A percentile compares a stretch with the other conserved stretches of the same genome.
phyloP scores from a whole-genome alignment of 2,113 vertebrate genomes.

The Corydoras sp. region DNA sequence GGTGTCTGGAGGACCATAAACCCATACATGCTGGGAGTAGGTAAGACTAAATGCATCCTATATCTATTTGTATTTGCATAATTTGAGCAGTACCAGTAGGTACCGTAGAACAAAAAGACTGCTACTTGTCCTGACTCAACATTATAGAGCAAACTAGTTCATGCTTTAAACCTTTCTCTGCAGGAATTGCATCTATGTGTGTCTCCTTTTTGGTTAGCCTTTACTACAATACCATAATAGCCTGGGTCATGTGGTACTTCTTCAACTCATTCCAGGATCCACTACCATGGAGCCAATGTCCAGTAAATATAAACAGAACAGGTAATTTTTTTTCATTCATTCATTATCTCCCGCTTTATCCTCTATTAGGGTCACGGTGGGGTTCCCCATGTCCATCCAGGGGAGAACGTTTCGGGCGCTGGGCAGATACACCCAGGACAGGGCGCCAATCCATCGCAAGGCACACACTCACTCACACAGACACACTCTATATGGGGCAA shows the following conservation, averaged over 20 bases:
- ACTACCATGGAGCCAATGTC: slow-evolving; percentile 82
- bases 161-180: not conserved
- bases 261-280: slow-evolving; percentile 66
- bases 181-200: slow-evolving; percentile 82
- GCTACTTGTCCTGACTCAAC: no score
- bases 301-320: slow-evolving; percentile 68
- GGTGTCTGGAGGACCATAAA: slow-evolving; percentile 79
- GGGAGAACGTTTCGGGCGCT: no score
- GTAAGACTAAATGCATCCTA: slow-evolving; percentile 56
- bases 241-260: slow-evolving; percentile 70
- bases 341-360: no score
- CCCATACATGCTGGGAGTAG: slow-evolving; percentile 77
- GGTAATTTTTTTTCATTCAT: slow-evolving; percentile 52
- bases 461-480: no score
- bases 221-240: slow-evolving; percentile 90
- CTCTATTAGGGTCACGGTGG: no score
- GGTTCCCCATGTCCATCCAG: no score
- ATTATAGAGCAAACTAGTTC: no score
- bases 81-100: no score
- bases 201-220: slow-evolving; percentile 80
- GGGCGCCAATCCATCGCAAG: no score
- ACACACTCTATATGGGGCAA: no score
- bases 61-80: not conserved
- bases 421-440: no score
- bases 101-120: no score